Percentiles rank a stretch among this genome's conserved stretches.
Conservation (phyloP, 2,888 invertebrate genomes). For the Xanthostigma xanthostigma region DNA sequence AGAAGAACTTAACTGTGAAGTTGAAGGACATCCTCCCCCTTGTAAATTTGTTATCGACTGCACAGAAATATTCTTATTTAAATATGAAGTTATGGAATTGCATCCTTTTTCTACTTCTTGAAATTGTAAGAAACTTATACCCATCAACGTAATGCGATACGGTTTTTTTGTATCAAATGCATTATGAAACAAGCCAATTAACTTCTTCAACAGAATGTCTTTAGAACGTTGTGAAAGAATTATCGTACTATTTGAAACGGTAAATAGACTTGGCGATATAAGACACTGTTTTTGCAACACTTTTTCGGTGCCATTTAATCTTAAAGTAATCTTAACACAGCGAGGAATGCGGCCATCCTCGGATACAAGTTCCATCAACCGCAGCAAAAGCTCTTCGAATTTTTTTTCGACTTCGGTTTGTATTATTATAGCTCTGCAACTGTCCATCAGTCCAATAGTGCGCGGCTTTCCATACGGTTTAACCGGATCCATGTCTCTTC, state of each 20-base stretch:
- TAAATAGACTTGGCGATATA: slow-evolving; percentile 50
- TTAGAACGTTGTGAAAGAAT: slow-evolving; percentile 36
- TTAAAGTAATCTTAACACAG: slow-evolving; percentile 55
- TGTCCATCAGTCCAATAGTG: slow-evolving; percentile 66
- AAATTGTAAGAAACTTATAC: slow-evolving; percentile 71
- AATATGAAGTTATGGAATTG: slow-evolving; percentile 57
- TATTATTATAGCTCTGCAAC: slow-evolving; percentile 56
- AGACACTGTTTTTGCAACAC: slow-evolving; percentile 64
- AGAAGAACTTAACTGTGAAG: no score
- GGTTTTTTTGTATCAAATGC: slow-evolving; percentile 55
- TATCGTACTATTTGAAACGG: slow-evolving; percentile 17
- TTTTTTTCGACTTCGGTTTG: slow-evolving; percentile 61
- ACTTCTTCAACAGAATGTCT: slow-evolving; percentile 48
- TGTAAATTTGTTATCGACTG: slow-evolving; percentile 57
- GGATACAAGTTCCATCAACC: slow-evolving; percentile 52
- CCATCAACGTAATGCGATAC: slow-evolving; percentile 65
- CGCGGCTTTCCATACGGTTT: slow-evolving; percentile 63
- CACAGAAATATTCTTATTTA: slow-evolving; percentile 63
- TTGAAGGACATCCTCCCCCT: slow-evolving; percentile 15
- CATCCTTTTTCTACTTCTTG: slow-evolving; percentile 53
- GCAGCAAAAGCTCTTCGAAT: slow-evolving; percentile 48
- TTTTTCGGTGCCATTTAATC: slow-evolving; percentile 50
- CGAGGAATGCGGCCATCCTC: slow-evolving; percentile 69
- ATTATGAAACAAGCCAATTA: slow-evolving; percentile 63
- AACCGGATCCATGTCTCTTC: slow-evolving; percentile 58